Base-by-base conservation (phyloP, 2,113 vertebrate genomes). In the Chrysemys picta region DNA sequence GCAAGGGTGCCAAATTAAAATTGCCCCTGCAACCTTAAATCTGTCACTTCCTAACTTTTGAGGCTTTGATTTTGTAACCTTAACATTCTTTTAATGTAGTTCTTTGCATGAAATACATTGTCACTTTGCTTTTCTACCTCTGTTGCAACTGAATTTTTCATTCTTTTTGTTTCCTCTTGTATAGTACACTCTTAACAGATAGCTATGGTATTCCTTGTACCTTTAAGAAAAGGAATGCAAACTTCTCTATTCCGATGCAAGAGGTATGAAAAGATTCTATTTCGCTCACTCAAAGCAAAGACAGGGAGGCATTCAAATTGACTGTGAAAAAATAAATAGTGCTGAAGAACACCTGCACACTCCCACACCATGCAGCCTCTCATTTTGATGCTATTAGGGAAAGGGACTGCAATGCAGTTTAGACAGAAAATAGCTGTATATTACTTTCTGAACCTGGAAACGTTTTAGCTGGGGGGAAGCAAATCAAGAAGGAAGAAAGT, bases 311-410 rank as follows among this genome's bases (percentile, higher is more conserved):
- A 76, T 80, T 80, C 10, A 80, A 49, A 82, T 16, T 16, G 8
- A 31, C 65, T 12, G 4, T 65, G 87, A 79, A 90, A 84, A 72
- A 38, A 38, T 38, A 72, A 75, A 53, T 57, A n/a, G 82, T 82
- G 72, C 4, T n/a, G 31, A 80, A 2, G 5, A 94, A 38, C 5
- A 21, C 2, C 22, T 84, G 24, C 25, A 10, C 5, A 31, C 5
- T 16, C 2, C 17, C 80, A 24, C 17, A 6, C 4, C 56, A 3
- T 2, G 3, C 6, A 86, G 3, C 1, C 6, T 42, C 35, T 38
- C 29, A 54, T 84, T 69, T 80, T 54, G 2, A 47, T 42, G 1
- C 1, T 42, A 4, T 75, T 56, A 35, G 11, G 5, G 86, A 86
- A 78, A 90, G 0, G 1, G 45, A 52, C n/a, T 16, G 22, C 52